Base-by-base conservation (phyloP, 1,140 invertebrate species). In the Sarcophaga bullata region DNA sequence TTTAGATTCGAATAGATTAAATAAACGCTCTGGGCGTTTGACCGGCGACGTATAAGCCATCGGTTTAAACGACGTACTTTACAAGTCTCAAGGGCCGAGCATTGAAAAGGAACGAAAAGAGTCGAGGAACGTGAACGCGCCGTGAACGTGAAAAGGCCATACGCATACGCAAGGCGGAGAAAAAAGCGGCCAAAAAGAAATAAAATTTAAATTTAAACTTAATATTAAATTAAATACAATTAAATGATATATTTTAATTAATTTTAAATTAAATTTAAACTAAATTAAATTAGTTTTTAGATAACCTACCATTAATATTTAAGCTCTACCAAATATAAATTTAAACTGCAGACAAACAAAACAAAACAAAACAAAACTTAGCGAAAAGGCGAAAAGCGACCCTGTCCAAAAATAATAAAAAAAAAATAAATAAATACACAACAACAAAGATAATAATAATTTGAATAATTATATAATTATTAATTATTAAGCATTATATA, bases 1-100 rank as follows among this genome's bases (percentile, higher is more conserved):
- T 83, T 91, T 98, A 47, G 97, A 97, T 86, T 96, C 96, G 1
- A 93, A 95, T n/a, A 19, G 96, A 97, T 90, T 93, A 98, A 54
- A 98, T n/a, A 98, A 92, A 93, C 93, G 82, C n/a, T n/a, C 92
- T 97, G 54, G 96, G 96, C 46, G 93, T 98, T 49, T n/a, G n/a
- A 92, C 91, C 73, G 93, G 94, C 8, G 95, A 96, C 73, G 96
- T n/a, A 97, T 88, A 96, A 97, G 84, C n/a, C 93, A 93, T 82
- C 92, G 95, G 82, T 91, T 98, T 84, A 98, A 98, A 90, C 94
- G 96, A 73, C 96, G 96, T n/a, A 87, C 92, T n/a, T 98, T 72
- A 98, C 97, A 91, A 96, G 98, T 86, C 91, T 98, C 54, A 94
- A 94, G 86, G 90, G n/a, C n/a, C 93, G 17, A 94, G 94, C 82